phyloP scores from a whole-genome alignment of 53 echinoderm and acorn worm genomes.

The Paracentrotus lividus region DNA sequence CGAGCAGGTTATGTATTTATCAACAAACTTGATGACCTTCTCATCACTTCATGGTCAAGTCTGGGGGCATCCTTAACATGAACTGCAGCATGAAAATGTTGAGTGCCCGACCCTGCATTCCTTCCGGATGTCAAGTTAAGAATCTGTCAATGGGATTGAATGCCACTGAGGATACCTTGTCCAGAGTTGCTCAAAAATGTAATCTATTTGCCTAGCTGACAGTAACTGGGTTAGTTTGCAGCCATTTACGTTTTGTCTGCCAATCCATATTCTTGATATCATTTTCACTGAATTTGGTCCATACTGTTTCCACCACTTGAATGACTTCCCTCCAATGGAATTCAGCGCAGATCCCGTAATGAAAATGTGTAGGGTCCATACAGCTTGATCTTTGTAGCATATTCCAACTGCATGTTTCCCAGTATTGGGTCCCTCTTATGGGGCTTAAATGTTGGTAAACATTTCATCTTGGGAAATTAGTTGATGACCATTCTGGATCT shows the following conservation, averaged over 20 bases:
- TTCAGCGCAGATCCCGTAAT: conserved; percentile 48
- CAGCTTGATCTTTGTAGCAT: conserved; percentile 5
- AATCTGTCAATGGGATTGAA: background rate
- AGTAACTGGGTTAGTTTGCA: background rate
- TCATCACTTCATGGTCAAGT: background rate
- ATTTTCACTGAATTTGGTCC: too few relatives aligned
- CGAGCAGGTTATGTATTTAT: too few relatives aligned
- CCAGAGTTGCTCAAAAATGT: conserved; percentile 2
- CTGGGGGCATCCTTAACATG: background rate
- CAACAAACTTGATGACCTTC: too few relatives aligned
- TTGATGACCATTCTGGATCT: conserved; percentile 24
- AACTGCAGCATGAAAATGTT: conserved; percentile 16
- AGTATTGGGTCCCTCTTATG: conserved; percentile 52
- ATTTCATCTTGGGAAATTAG: conserved; percentile 31
- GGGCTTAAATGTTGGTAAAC: conserved; percentile 34
- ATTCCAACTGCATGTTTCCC: conserved; percentile 22
- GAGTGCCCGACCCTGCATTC: conserved; percentile 7
- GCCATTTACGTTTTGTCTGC: too few relatives aligned
- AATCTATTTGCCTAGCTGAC: background rate
- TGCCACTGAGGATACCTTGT: conserved; percentile 2
- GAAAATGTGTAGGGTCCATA: conserved; percentile 38
- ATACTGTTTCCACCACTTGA: conserved; percentile 6
- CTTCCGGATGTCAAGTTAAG: background rate
- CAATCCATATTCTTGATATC: too few relatives aligned
- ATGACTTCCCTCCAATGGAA: conserved; percentile 46